Evolutionary conservation across 2,113 vertebrate genomes (phyloP), one percentile per base, ranked within the genome.

Genomic region (Salvelinus namaycush): DNA sequence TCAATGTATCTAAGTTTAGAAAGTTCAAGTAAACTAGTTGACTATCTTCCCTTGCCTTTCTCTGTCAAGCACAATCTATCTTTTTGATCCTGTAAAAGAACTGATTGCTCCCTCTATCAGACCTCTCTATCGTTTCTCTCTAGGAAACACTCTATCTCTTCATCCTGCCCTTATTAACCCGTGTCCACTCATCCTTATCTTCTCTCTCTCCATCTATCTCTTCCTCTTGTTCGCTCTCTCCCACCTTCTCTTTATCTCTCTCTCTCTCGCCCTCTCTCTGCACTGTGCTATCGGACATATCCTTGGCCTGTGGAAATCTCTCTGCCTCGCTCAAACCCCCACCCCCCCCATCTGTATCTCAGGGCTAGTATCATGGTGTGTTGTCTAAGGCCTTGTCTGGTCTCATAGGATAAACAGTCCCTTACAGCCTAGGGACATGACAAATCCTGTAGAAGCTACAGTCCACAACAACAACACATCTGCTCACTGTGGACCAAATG

Each of bases 141-240:
- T 29, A 67, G 65, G 12, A 67, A 29, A 27, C 24, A 3, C 64
- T 62, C n/a, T 57, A 57, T 62, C 20, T 81, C 48, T n/a, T 59
- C 29, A 75, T 83, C 77, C 57, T 76, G 79, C 80, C 59, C 60
- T 81, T 78, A 76, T 81, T 78, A 77, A 79, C 79, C 79, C 72
- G 66, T 60, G 73, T 72, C 34, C 57, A 68, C 57, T 70, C 54
- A 14, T 31, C 26, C 70, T 67, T 48, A 51, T 70, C 51, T 70
- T 44, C 70, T 69, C 9, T 29, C 14, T n/a, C 16, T 22, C 16
- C 22, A 27, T 29, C 71, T 39, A 20, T 77, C 65, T 75, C 67
- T 78, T 24, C 75, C 67, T 74, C 69, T 77, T 49, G 81, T 79
- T 74, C 18, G 49, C 49, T 29, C 51, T 34, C 64, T 24, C 26